A percentile compares a stretch with the other conserved stretches of the same genome.
Conservation (phyloP, 2,797 vertebrate genomes). For the Oryzias sinensis region DNA sequence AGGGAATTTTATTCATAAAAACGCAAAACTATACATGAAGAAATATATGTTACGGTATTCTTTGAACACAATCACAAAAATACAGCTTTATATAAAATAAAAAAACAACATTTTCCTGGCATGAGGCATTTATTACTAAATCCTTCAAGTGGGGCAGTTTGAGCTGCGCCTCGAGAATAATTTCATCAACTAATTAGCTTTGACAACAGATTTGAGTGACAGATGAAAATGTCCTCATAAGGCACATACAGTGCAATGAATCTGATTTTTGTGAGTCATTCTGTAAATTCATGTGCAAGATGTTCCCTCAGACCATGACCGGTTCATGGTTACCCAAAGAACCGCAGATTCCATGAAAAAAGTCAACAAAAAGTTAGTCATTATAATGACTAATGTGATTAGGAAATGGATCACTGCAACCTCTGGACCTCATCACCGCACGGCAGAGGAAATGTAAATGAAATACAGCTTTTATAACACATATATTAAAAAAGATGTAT, state of each 20-base stretch:
- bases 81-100: too few species aligned
- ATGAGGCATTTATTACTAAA: too few species aligned
- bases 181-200: slow-evolving; percentile 3
- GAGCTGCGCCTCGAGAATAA: background rate
- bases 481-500: too few species aligned
- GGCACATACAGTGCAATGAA: slow-evolving; percentile 9
- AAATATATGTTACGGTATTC: too few species aligned
- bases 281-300: slow-evolving; percentile 34
- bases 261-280: slow-evolving; percentile 7
- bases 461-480: background rate
- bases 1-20: too few species aligned
- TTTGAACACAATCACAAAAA: too few species aligned
- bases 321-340: slow-evolving; percentile 59
- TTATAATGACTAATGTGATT: slow-evolving; percentile 56
- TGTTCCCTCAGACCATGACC: slow-evolving; percentile 59
- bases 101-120: too few species aligned
- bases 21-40: too few species aligned
- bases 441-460: slow-evolving; percentile 28
- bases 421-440: slow-evolving; percentile 19
- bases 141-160: too few species aligned
- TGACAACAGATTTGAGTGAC: background rate
- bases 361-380: slow-evolving; percentile 70
- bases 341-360: slow-evolving; percentile 47
- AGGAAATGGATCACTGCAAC: slow-evolving; percentile 59
- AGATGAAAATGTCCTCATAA: background rate